Percentiles rank a stretch among this genome's conserved stretches.
Conservation (phyloP, 2,888 invertebrate genomes). For the Baronia brevicornis region DNA sequence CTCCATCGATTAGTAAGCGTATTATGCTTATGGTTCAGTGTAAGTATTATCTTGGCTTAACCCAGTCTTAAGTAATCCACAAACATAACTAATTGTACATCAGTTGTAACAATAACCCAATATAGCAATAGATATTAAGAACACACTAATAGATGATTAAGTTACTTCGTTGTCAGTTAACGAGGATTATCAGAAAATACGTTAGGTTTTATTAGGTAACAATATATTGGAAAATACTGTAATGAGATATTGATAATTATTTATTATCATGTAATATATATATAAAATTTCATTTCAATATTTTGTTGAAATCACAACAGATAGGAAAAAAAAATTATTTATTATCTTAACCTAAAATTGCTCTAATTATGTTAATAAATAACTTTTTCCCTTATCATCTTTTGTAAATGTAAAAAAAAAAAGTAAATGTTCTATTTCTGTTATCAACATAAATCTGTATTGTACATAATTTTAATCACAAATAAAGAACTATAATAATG, state of each 20-base stretch:
- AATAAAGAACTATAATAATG: background rate
- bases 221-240: background rate
- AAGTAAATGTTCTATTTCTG: too few relatives aligned
- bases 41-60: slow-evolving; percentile 69
- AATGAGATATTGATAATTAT: too few relatives aligned
- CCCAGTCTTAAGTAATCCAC: slow-evolving; percentile 11
- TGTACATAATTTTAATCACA: too few relatives aligned
- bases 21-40: slow-evolving; percentile 89
- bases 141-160: slow-evolving; percentile 1
- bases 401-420: too few relatives aligned
- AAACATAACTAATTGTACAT: slow-evolving; percentile 6
- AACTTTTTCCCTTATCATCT: too few relatives aligned
- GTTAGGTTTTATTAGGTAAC: background rate
- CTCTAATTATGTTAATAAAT: slow-evolving; percentile 1
- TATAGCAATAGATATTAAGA: background rate
- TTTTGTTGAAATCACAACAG: too few relatives aligned
- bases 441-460: too few relatives aligned
- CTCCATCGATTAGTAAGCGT: slow-evolving; percentile 91
- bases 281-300: too few relatives aligned
- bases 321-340: too few relatives aligned
- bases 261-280: too few relatives aligned
- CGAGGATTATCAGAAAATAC: background rate
- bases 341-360: too few relatives aligned
- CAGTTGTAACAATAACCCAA: slow-evolving; percentile 9
- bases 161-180: background rate